Conservation (phyloP, 2,113 vertebrate genomes). For the Porphyrio hochstetteri region DNA sequence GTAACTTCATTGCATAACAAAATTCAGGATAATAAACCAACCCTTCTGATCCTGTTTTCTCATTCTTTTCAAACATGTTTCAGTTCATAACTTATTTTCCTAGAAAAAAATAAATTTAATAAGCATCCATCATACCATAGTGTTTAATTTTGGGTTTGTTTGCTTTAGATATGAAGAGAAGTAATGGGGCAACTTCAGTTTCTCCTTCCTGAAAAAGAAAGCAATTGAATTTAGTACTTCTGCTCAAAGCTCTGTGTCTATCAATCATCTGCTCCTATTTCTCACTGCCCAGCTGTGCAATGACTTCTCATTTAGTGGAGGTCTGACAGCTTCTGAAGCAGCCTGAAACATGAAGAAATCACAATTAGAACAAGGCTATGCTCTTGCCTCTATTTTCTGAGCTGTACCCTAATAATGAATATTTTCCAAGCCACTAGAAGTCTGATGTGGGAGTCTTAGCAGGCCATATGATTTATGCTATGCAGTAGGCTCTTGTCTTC, state of each 20-base stretch:
- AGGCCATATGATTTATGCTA: neutral
- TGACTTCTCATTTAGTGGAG: neutral
- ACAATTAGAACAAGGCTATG: neutral
- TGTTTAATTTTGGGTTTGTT: neutral
- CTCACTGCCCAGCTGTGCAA: neutral
- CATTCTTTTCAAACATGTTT: neutral
- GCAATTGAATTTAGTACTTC: neutral
- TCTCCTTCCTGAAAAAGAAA: neutral
- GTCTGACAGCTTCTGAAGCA: neutral
- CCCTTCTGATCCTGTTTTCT: neutral
- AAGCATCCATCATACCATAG: neutral
- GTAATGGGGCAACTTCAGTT: neutral
- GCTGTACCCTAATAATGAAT: neutral
- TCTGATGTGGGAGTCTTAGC: neutral
- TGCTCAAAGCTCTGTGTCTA: neutral
- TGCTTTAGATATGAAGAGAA: neutral
- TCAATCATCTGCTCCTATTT: neutral
- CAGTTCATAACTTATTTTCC: neutral
- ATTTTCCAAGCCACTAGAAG: neutral
- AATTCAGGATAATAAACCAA: constrained; percentile 6
- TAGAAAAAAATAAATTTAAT: neutral
- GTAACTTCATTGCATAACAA: neutral
- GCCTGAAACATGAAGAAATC: neutral
- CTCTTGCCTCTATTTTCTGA: neutral
- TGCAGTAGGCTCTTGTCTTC: neutral